phyloP scores from a whole-genome alignment of 2,113 vertebrate genomes.

The Phyllopteryx taeniolatus region DNA sequence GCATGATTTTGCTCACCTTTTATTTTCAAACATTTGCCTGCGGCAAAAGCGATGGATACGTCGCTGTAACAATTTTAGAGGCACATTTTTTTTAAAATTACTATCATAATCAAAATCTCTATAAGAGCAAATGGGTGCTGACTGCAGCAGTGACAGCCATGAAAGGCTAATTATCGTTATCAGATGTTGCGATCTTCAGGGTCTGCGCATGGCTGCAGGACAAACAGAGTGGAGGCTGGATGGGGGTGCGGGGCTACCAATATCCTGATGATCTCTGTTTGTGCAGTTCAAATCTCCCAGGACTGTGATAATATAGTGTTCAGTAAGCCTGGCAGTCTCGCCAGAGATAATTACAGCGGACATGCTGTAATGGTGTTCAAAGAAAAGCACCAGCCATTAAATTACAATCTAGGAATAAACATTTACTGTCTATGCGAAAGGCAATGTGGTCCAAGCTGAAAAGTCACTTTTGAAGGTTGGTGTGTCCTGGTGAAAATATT shows the following conservation, averaged over 20 bases:
- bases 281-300: conserved; percentile 16
- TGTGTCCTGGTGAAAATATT: too few relatives aligned
- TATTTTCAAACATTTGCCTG: too few relatives aligned
- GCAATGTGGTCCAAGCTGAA: neutral
- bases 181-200: conserved; percentile 22
- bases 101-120: neutral
- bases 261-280: conserved; percentile 22
- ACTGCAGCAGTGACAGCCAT: conserved; percentile 32
- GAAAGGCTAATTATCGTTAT: conserved; percentile 51
- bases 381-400: conserved; percentile 11
- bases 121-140: neutral
- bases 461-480: neutral
- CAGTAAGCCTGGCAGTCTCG: conserved; percentile 10
- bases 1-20: neutral
- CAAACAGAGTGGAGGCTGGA: neutral
- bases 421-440: neutral
- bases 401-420: conserved; percentile 6
- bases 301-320: conserved; percentile 31
- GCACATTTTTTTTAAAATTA: neutral
- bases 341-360: conserved; percentile 42
- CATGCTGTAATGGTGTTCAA: conserved; percentile 21
- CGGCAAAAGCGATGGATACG: neutral
- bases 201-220: conserved; percentile 11
- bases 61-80: neutral
- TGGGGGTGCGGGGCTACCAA: neutral